Evolutionary conservation across 1,140 invertebrate species (phyloP).

Genomic region (Drosophila kurseongensis): DNA sequence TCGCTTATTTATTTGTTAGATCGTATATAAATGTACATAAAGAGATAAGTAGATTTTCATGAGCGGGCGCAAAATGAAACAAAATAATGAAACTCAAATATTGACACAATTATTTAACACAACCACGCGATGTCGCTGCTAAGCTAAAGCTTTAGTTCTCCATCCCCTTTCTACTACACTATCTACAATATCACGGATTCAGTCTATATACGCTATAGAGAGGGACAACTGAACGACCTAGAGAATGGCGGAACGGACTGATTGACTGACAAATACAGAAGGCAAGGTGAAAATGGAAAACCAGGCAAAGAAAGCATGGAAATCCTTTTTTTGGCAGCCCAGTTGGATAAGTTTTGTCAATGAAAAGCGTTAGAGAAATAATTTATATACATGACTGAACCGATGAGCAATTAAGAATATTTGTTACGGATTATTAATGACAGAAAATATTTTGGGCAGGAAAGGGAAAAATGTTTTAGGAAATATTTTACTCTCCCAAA

Average conservation of each 20-base stretch:
- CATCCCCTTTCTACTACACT: constrained; percentile 11
- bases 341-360: constrained; percentile 22
- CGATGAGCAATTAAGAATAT: constrained; percentile 37
- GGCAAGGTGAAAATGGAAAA: constrained; percentile 18
- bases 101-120: constrained; percentile 81
- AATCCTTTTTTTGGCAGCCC: constrained; percentile 40
- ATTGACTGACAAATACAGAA: constrained; percentile 24
- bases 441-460: constrained; percentile 6
- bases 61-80: constrained; percentile 58
- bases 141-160: constrained; percentile 19
- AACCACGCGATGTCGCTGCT: constrained; percentile 73
- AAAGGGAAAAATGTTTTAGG: not conserved
- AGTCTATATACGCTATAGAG: constrained; percentile 6
- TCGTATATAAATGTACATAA: constrained; percentile 23
- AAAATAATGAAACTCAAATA: constrained; percentile 74
- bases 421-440: constrained; percentile 15
- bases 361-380: constrained; percentile 19
- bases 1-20: constrained; percentile 27
- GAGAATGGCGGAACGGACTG: constrained; percentile 39
- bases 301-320: not conserved
- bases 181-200: constrained; percentile 3
- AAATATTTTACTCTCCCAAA: not conserved
- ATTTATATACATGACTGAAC: constrained; percentile 33
- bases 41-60: constrained; percentile 53
- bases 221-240: constrained; percentile 45